Conservation (phyloP, 2,797 vertebrate species). For the Macrochelys suwanniensis region DNA sequence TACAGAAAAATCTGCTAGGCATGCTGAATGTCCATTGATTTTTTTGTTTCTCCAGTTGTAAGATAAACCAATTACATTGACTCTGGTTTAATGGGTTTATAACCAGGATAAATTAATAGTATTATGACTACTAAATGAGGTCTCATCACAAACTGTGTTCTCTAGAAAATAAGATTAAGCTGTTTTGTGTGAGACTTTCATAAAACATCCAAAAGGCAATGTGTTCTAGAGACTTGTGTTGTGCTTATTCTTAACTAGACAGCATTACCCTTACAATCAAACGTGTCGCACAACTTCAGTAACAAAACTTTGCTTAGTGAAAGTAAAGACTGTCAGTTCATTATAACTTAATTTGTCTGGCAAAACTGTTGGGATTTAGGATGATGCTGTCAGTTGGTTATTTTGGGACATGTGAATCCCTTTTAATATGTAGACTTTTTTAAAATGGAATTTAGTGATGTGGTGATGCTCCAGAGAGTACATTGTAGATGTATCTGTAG, state of each 20-base stretch:
- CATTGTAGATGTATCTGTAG: background rate
- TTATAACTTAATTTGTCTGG: background rate
- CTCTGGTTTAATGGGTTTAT: conserved; percentile 4
- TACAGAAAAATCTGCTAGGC: background rate
- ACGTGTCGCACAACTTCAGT: background rate
- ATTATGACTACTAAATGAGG: conserved; percentile 1
- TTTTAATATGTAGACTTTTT: background rate
- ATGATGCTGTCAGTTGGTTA: background rate
- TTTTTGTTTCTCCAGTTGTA: background rate
- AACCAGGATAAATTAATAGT: conserved; percentile 13
- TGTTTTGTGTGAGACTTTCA: background rate
- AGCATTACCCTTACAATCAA: background rate
- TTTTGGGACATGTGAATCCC: background rate
- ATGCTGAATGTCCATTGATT: background rate
- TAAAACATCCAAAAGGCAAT: background rate
- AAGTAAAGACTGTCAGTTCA: too few relatives aligned
- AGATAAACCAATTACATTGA: background rate
- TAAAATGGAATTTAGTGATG: conserved; percentile 42
- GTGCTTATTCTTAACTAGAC: background rate
- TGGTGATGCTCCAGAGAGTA: background rate
- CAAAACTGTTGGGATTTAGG: conserved; percentile 19
- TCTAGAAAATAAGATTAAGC: background rate
- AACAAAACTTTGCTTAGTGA: background rate
- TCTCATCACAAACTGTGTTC: conserved; percentile 22
- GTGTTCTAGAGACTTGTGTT: background rate